Conservation (phyloP, 53 echinoderm and acorn worm genomes). For the Holothuria leucospilota region DNA sequence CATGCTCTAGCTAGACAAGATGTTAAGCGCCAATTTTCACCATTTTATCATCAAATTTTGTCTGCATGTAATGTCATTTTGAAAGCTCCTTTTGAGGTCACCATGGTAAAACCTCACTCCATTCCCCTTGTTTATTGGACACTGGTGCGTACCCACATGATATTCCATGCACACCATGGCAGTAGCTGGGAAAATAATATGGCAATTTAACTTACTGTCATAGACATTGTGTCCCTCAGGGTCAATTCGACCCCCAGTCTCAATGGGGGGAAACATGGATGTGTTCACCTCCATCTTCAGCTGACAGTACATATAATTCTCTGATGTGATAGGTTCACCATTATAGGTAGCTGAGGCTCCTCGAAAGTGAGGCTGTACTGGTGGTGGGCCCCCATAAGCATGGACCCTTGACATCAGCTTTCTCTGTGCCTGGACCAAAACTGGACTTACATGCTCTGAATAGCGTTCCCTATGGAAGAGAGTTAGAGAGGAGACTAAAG, state of each 20-base stretch:
- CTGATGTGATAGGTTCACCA: constrained; percentile 74
- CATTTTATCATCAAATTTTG: no score
- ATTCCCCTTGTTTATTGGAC: no score
- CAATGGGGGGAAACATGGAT: constrained; percentile 70
- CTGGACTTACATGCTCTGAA: constrained; percentile 86
- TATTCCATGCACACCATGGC: no score
- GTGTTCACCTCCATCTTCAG: constrained; percentile 72
- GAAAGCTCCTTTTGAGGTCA: no score
- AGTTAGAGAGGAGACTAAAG: background rate
- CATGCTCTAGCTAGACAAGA: no score
- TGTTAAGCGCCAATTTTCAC: no score
- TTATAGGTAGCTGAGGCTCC: constrained; percentile 52
- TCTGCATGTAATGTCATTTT: no score
- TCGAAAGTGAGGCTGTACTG: constrained; percentile 87
- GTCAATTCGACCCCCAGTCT: constrained; percentile 92
- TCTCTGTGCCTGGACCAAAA: constrained; percentile 93
- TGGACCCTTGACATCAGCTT: constrained; percentile 85
- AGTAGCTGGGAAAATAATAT: no score
- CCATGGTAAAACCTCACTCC: no score
- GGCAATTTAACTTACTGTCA: constrained; percentile 59
- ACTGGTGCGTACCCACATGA: no score
- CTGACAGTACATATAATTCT: constrained; percentile 88
- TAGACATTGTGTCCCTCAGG: constrained; percentile 97
- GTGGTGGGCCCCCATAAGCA: constrained; percentile 84
- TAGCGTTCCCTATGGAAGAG: constrained; percentile 79